A percentile compares a stretch with the other conserved stretches of the same genome.
Conservation (phyloP, 2,797 vertebrate species). For the Cyprinodon diabolis region DNA sequence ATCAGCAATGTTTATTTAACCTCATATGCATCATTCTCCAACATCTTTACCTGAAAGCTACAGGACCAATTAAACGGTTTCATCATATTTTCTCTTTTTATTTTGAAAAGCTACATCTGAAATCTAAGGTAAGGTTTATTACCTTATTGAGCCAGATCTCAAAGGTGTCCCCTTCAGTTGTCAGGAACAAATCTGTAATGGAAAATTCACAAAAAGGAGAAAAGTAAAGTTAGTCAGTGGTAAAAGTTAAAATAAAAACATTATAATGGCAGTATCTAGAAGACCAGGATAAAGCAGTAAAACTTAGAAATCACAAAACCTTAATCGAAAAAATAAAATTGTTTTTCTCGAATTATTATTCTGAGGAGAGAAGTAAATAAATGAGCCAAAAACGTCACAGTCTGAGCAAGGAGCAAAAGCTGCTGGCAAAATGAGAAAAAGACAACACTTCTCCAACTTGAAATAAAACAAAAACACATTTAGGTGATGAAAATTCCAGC, state of each 20-base stretch:
- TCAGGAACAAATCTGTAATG: constrained; percentile 89
- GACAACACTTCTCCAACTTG: not conserved
- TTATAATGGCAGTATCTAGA: not conserved
- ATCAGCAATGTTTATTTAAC: not conserved
- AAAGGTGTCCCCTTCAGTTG: constrained; percentile 77
- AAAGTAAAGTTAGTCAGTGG: constrained; percentile 15
- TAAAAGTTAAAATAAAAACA: not conserved
- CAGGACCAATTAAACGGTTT: not conserved
- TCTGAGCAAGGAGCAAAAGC: not conserved
- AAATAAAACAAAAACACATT: not conserved
- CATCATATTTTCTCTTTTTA: not conserved
- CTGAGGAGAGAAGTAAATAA: not conserved
- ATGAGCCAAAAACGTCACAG: not conserved
- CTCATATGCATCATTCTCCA: not conserved
- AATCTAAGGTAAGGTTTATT: constrained; percentile 45
- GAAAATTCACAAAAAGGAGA: constrained; percentile 24
- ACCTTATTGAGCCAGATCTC: constrained; percentile 91
- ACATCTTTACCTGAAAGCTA: not conserved
- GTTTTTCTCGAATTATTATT: not conserved
- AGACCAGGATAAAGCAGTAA: not conserved
- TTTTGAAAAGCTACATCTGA: not conserved
- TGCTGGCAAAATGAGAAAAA: not conserved
- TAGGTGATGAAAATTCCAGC: not conserved
- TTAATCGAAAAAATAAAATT: not conserved
- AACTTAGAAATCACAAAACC: not conserved